phyloP scores from a whole-genome alignment of 2,888 invertebrate species.

The Bursaphelenchus okinawaensis region DNA sequence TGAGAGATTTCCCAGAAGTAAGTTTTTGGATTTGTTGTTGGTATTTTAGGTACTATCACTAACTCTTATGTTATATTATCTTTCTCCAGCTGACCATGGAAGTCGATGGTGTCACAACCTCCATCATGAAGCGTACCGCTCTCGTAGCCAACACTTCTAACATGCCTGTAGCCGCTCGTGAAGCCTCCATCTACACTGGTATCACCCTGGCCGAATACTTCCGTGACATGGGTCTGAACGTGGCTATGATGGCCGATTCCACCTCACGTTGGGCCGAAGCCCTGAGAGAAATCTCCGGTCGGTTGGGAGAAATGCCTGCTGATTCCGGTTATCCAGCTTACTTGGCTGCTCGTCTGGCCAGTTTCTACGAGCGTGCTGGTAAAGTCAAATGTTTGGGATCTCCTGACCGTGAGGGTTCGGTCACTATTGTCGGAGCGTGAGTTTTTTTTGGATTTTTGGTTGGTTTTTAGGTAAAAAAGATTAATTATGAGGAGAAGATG shows the following conservation, averaged over 20 bases:
- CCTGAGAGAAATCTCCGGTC: slow-evolving; percentile 94
- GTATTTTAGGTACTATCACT: neutral
- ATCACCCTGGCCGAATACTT: slow-evolving; percentile 99
- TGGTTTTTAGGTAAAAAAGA: no score
- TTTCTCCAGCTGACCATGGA: slow-evolving; percentile 75
- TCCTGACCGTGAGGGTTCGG: slow-evolving; percentile 95
- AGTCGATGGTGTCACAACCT: slow-evolving; percentile 85
- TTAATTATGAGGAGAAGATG: no score
- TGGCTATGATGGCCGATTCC: slow-evolving; percentile 99
- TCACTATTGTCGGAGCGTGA: slow-evolving; percentile 93
- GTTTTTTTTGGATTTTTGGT: no score
- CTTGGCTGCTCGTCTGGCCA: slow-evolving; percentile 83
- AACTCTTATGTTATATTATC: neutral
- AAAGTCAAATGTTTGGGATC: slow-evolving; percentile 76
- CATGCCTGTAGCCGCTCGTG: slow-evolving; percentile 99
- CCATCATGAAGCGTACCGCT: slow-evolving; percentile 99
- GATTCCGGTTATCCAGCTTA: slow-evolving; percentile 95
- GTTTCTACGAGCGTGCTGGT: slow-evolving; percentile 98
- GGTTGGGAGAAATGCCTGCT: slow-evolving; percentile 99
- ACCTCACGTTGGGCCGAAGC: slow-evolving; percentile 99
- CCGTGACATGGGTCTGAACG: slow-evolving; percentile 94
- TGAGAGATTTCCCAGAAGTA: slow-evolving; percentile 91
- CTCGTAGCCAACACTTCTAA: slow-evolving; percentile 99
- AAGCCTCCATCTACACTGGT: slow-evolving; percentile 97
- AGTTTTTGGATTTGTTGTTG: neutral